These are phyloP conservation scores for Trachymyrmex septentrionalis DNA, from an alignment of 1,140 invertebrate species.

Conservation along the genomic window DNA sequence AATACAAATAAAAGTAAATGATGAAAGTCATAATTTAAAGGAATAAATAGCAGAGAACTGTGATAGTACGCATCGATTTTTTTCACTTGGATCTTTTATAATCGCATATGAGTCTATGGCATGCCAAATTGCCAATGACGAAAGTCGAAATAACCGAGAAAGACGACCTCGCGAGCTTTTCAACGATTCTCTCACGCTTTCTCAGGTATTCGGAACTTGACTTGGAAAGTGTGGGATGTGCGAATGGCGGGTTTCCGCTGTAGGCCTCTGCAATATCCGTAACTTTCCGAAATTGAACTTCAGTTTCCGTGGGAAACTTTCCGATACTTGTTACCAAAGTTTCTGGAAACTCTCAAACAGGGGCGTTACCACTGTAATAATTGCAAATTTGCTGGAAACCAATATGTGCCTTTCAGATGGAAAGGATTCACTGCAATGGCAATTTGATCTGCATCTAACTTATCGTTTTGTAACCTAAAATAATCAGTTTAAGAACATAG, in stretches of 20 bases:
- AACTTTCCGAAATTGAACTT: constrained; percentile 59
- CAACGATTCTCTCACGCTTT: constrained; percentile 9
- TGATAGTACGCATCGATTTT: background rate
- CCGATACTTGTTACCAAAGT: constrained; percentile 42
- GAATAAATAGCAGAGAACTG: background rate
- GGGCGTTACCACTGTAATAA: constrained; percentile 44
- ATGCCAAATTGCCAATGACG: background rate
- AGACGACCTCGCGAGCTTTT: background rate
- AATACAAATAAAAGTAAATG: background rate
- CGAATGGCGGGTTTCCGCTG: constrained; percentile 2
- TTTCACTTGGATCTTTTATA: background rate
- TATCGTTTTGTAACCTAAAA: background rate
- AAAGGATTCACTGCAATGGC: background rate
- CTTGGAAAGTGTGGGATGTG: constrained; percentile 18
- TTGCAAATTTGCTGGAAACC: constrained; percentile 47
- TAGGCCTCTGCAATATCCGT: constrained; percentile 51
- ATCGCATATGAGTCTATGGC: background rate
- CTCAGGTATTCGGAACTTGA: background rate
- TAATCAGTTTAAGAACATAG: background rate
- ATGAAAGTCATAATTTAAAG: background rate
- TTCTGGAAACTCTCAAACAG: constrained; percentile 43
- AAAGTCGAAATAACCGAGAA: background rate
- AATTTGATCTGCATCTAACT: constrained; percentile 5
- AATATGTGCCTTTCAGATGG: constrained; percentile 4
- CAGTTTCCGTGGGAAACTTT: constrained; percentile 27